Base-by-base conservation (phyloP, 35 echinoderm and acorn worm genomes). In the Anneissia japonica region DNA sequence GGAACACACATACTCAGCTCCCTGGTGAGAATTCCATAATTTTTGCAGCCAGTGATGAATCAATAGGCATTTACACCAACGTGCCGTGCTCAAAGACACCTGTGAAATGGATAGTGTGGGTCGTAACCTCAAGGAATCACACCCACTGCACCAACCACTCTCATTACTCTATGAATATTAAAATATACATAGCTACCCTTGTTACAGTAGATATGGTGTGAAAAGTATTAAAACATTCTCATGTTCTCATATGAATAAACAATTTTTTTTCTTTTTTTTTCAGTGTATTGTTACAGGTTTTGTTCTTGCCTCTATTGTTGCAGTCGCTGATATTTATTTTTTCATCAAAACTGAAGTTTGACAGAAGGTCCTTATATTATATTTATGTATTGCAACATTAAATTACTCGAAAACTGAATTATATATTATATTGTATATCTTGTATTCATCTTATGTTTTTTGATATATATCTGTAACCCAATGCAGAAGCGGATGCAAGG, bases 261-360 rank as follows among this genome's bases (percentile, higher is more conserved):
- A 14, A 74, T 90, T 28, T 85, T 72, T 30, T 78, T 84, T 21
- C 35, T 78, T 90, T 64, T 37, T 74, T 21, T 37, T 75, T 38
- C 73, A 90, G 89, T 85, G 89, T 43, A 77, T 90, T 1, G 16
- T 90, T 12, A 77, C 85, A 79, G 89, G 89, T 13, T 46, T 90
- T 13, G 32, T 90, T 9, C 26, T 90, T 26, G 74, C 89, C 12
- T 32, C 83, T 5, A 85, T 90, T 7, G 83, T 83, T 35, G 89
- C 74, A 39, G 46, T 75, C 32, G 89, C 89, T 79, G 89, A 90
- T 39, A 46, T 90, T 0, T 90, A 90, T 31, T 90, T 90, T 28
- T 64, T 90, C 16, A 55, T 84, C 32, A 90, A 90, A 55, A 75
- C 40, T 43, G 83, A 84, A 43, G 76, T 90, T 21, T 90, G 88